phyloP scores from a whole-genome alignment of 2,888 invertebrate species.

The Calliscelio sp. region DNA sequence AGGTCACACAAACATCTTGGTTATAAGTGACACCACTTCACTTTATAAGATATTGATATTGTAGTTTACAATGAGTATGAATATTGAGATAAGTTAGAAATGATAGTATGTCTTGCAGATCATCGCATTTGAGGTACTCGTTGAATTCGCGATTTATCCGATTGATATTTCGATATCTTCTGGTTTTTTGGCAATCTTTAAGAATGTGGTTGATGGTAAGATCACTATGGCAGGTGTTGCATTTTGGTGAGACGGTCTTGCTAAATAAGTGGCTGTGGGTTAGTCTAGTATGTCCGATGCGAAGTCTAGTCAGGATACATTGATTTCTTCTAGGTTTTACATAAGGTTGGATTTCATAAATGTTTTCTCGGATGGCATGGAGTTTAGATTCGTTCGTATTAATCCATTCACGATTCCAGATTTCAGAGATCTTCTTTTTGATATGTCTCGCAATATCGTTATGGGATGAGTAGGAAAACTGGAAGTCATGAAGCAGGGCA shows the following conservation, averaged over 20 bases:
- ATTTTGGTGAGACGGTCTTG: neutral
- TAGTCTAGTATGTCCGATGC: neutral
- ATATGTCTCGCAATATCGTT: neutral
- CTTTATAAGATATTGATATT: too few species aligned
- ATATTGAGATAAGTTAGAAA: too few species aligned
- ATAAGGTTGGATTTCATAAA: neutral
- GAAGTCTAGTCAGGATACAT: neutral
- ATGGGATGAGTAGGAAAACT: too few species aligned
- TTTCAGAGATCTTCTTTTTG: neutral
- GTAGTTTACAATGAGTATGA: neutral
- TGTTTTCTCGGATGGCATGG: neutral
- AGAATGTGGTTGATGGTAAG: neutral
- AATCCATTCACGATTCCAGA: neutral
- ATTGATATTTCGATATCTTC: too few species aligned
- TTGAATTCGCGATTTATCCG: too few species aligned
- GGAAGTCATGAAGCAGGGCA: too few species aligned
- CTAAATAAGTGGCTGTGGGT: neutral
- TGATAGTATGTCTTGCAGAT: too few species aligned
- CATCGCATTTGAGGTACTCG: too few species aligned
- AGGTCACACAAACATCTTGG: conserved; percentile 8
- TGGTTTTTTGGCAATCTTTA: neutral
- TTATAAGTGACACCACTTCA: neutral
- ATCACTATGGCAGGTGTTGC: neutral
- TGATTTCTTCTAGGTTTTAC: neutral
- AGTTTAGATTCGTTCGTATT: neutral